Conservation (phyloP, 2,113 vertebrate genomes). For the Onychorhynchus coronatus region DNA sequence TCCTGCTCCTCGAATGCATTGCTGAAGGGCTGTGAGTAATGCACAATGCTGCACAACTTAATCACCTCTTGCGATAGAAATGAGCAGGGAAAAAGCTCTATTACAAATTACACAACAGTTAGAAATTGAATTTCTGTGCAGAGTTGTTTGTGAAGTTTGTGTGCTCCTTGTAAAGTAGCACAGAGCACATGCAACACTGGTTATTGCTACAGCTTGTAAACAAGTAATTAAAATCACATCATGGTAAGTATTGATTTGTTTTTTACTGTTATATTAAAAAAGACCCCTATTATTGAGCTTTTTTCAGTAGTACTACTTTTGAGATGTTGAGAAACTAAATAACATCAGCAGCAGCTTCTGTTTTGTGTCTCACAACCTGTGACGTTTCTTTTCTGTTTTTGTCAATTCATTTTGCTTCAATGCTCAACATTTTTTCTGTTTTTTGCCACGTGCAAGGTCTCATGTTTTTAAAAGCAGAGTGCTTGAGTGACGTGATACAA, state of each 20-base stretch:
- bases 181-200: not conserved
- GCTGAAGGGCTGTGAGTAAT: conserved; percentile 93
- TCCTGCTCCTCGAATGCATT: conserved; percentile 89
- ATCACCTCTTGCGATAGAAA: not conserved
- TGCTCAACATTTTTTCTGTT: not conserved
- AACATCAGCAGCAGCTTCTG: not conserved
- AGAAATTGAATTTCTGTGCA: not conserved
- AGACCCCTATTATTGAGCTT: rapidly evolving
- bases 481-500: not conserved
- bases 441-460: not conserved
- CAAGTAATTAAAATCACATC: not conserved
- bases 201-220: not conserved
- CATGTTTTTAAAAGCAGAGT: not conserved
- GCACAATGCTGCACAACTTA: not conserved
- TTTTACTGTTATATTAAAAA: not conserved
- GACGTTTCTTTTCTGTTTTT: not conserved
- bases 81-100: not conserved
- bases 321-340: not conserved
- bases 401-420: not conserved
- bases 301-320: not conserved
- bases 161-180: not conserved
- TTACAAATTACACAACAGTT: not conserved
- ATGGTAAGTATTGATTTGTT: not conserved
- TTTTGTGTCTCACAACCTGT: not conserved
- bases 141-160: not conserved